phyloP scores from a whole-genome alignment of 2,888 invertebrate genomes.

The Eupeodes luniger region DNA sequence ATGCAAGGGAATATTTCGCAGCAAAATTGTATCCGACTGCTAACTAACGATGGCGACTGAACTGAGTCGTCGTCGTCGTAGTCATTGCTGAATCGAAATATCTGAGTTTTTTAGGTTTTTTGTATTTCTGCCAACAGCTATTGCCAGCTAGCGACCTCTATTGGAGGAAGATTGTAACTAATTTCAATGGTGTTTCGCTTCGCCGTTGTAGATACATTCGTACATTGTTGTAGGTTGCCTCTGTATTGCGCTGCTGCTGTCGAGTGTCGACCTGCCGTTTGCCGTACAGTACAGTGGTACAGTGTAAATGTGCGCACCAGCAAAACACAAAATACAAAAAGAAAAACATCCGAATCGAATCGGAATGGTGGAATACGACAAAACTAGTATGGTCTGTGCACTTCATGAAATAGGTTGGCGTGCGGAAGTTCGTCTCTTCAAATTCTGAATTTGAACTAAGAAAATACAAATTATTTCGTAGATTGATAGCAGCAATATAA shows the following conservation, averaged over 20 bases:
- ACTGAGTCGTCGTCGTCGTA: slow-evolving; percentile 59
- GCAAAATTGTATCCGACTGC: slow-evolving; percentile 35
- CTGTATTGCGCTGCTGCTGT: slow-evolving; percentile 39
- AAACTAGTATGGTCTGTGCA: slow-evolving; percentile 79
- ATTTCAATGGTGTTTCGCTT: slow-evolving; percentile 63
- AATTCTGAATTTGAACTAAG: slow-evolving; percentile 62
- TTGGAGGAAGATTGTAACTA: slow-evolving; percentile 58
- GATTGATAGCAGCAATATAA: slow-evolving; percentile 21
- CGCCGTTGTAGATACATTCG: slow-evolving; percentile 53
- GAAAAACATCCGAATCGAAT: slow-evolving; percentile 41
- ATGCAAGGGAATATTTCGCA: slow-evolving; percentile 67
- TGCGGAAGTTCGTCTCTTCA: slow-evolving; percentile 75
- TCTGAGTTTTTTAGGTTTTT: slow-evolving; percentile 41
- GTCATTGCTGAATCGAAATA: slow-evolving; percentile 32
- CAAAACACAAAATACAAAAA: slow-evolving; percentile 30
- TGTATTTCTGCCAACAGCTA: slow-evolving; percentile 55
- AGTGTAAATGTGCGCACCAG: slow-evolving; percentile 70
- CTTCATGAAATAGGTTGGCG: slow-evolving; percentile 79
- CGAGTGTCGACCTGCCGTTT: neutral
- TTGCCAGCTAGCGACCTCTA: slow-evolving; percentile 69
- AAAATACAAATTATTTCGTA: slow-evolving; percentile 61
- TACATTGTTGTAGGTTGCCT: slow-evolving; percentile 18
- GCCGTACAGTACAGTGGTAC: slow-evolving; percentile 33
- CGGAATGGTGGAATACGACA: slow-evolving; percentile 71
- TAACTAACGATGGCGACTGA: slow-evolving; percentile 54